Evolutionary conservation across 1,140 invertebrate genomes (phyloP), one percentile per base, ranked within the genome.

Genomic region (Schlechtendalia chinensis): DNA sequence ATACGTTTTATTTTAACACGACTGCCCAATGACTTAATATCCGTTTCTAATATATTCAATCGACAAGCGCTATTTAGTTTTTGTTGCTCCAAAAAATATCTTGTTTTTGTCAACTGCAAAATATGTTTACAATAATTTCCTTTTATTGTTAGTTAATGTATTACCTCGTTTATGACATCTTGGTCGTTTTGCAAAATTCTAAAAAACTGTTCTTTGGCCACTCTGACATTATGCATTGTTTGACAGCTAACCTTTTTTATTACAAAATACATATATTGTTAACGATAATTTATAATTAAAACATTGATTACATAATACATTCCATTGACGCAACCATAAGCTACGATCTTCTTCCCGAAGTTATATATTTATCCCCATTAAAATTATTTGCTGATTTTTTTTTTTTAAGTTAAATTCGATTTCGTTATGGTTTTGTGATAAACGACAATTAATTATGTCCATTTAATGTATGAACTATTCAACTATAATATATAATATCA

Each of bases 1-100:
- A 53, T 54, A 32, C 29, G 29, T 53, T 54, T 72, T 4, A 72
- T 50, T 72, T 72, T 72, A 29, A 32, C 19, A 32, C 69, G 69
- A 19, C 54, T 50, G 24, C 69, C 69, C 24, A 72, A 5, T 29
- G 24, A 39, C 19, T 72, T 50, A 5, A 72, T 19, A 4, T 72
- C 69, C 3, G 50, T 29, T 53, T 72, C 50, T 39, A 72, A 54
- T 53, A 50, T 19, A n/a, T 10, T 53, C 1, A 72, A 32, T 54
- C 29, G 69, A 54, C 24, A 54, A 27, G 22, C n/a, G 27, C 1
- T 72, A 12, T 72, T 53, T 24, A 72, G 1, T 54, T 72, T 72
- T 1, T 27, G 29, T 29, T 27, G 69, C 6, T 19, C 69, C 16
- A 72, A 54, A 72, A 53, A 14, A 11, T 27, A 29, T 50, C 19